These are phyloP conservation scores for Sorex araneus DNA, from an alignment of 2,113 vertebrate species.

Conservation along the genomic window DNA sequence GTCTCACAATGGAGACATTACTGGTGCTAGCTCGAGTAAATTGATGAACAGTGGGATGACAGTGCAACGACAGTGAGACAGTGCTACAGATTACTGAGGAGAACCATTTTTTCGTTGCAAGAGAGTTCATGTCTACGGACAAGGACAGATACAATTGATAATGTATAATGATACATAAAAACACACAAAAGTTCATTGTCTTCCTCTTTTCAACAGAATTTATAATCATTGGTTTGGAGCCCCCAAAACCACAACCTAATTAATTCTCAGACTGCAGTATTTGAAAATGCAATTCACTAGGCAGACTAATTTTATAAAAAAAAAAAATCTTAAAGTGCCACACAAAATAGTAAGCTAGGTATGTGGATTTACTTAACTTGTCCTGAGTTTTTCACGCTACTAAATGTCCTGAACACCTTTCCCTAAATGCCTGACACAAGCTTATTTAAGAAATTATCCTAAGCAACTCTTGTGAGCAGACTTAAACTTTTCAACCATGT, in stretches of 20 bases:
- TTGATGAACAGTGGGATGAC: too few species aligned
- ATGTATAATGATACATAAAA: background rate
- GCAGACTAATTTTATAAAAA: background rate
- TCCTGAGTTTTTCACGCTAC: background rate
- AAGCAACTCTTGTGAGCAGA: background rate
- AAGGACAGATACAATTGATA: conserved; percentile 1
- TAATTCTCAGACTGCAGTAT: background rate
- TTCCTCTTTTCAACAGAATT: conserved; percentile 13
- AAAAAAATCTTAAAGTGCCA: background rate
- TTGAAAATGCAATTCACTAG: conserved; percentile 3
- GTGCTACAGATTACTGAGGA: too few species aligned
- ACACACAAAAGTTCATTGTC: background rate
- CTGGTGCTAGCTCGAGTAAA: too few species aligned
- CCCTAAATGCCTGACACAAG: background rate
- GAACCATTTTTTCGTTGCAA: conserved; percentile 10
- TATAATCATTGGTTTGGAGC: background rate
- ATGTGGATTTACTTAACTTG: background rate
- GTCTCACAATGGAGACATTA: too few species aligned
- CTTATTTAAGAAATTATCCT: conserved; percentile 15
- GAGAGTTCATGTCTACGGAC: conserved; percentile 7
- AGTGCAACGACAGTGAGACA: too few species aligned
- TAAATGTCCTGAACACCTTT: background rate
- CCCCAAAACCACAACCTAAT: background rate
- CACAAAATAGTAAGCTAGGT: background rate
- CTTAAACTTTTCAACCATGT: background rate